phyloP scores from a whole-genome alignment of 1,140 invertebrate genomes.

The Colletes latitarsis region DNA sequence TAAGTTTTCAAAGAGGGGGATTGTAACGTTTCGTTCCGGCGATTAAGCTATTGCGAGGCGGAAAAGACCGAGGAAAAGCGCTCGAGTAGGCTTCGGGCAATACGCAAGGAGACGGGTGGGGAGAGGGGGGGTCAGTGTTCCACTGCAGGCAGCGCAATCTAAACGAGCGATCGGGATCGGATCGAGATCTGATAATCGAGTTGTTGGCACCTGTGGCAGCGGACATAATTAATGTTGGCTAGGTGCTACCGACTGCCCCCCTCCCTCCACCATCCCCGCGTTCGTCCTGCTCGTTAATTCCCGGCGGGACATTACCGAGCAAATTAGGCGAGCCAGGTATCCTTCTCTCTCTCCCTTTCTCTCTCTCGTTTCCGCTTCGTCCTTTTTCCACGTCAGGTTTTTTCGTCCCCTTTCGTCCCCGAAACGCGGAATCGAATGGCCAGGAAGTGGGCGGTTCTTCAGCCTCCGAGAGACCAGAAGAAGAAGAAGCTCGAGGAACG shows the following conservation, averaged over 20 bases:
- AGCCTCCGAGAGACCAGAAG: slow-evolving; percentile 3
- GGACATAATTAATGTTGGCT: slow-evolving; percentile 77
- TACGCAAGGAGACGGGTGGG: neutral
- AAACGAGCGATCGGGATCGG: slow-evolving; percentile 71
- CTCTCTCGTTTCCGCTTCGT: neutral
- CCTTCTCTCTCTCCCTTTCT: slow-evolving; percentile 16
- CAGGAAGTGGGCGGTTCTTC: slow-evolving; percentile 62
- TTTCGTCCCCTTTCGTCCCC: slow-evolving; percentile 7
- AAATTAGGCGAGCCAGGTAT: slow-evolving; percentile 54
- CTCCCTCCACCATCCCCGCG: neutral
- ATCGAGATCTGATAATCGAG: slow-evolving; percentile 79
- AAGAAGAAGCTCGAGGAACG: neutral
- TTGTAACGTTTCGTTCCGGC: too few relatives aligned
- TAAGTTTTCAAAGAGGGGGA: too few relatives aligned
- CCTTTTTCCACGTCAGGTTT: neutral
- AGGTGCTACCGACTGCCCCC: slow-evolving; percentile 53
- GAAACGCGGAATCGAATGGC: slow-evolving; percentile 35
- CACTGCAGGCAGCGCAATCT: slow-evolving; percentile 61
- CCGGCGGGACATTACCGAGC: slow-evolving; percentile 56
- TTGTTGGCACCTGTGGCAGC: slow-evolving; percentile 80
- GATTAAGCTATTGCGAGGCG: neutral
- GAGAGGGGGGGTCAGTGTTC: neutral
- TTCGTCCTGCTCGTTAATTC: slow-evolving; percentile 55
- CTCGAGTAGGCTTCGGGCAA: too few relatives aligned
- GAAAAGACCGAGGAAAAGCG: neutral